phyloP scores from a whole-genome alignment of 2,113 vertebrate genomes.

The Daphoenositta chrysoptera region DNA sequence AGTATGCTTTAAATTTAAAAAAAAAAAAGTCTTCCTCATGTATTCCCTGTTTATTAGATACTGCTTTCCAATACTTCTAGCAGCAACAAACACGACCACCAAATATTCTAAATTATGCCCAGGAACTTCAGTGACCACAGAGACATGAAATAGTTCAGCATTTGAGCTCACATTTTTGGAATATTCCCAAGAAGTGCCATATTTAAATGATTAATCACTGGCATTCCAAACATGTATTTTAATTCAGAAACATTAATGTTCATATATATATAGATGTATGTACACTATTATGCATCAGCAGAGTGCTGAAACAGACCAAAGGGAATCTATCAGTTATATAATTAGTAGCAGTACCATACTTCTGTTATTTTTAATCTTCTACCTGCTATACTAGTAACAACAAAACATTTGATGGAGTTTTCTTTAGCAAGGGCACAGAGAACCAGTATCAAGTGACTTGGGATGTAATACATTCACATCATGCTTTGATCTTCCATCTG shows the following conservation, averaged over 20 bases:
- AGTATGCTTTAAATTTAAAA: not conserved
- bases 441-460: not conserved
- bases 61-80: not conserved
- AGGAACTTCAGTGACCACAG: not conserved
- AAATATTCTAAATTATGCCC: not conserved
- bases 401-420: not conserved
- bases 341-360: not conserved
- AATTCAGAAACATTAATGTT: not conserved
- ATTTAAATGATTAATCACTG: not conserved
- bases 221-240: not conserved
- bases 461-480: not conserved
- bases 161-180: not conserved
- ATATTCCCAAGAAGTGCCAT: not conserved
- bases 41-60: not conserved
- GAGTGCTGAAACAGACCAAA: not conserved
- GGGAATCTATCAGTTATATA: not conserved
- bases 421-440: not conserved
- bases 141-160: not conserved
- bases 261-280: not conserved
- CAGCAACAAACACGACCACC: not conserved
- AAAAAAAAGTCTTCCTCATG: not conserved
- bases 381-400: not conserved
- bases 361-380: not conserved
- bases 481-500: not conserved
- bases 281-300: not conserved